phyloP scores from a whole-genome alignment of 2,888 invertebrate species.

The Nomada fucata region DNA sequence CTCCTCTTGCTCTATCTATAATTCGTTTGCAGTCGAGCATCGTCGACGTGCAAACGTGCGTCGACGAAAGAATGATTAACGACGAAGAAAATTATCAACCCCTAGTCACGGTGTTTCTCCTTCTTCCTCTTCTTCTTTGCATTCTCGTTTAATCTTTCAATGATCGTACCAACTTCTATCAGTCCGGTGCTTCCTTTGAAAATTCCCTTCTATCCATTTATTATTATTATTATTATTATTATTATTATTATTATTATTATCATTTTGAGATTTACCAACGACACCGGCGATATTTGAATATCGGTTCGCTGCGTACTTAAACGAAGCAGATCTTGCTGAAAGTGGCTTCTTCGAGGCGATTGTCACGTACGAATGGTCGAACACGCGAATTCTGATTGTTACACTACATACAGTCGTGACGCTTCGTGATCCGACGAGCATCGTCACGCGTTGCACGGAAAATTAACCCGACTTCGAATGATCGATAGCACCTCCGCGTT shows the following conservation, averaged over 20 bases:
- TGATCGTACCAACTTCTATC: background rate
- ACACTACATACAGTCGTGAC: background rate
- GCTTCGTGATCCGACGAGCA: background rate
- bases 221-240: too few species aligned
- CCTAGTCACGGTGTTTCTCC: background rate
- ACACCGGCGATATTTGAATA: background rate
- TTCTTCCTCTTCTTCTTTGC: background rate
- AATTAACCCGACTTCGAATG: background rate
- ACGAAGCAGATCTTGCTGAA: conserved; percentile 54
- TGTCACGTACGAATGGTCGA: background rate
- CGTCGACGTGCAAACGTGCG: background rate
- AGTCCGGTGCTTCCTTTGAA: too few species aligned
- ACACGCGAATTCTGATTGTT: background rate
- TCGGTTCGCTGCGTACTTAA: background rate
- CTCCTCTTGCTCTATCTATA: conserved; percentile 2
- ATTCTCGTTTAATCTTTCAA: background rate
- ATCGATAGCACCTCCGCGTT: background rate
- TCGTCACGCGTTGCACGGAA: background rate
- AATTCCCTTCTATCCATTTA: background rate
- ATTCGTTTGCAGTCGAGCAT: conserved; percentile 24
- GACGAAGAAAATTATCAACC: conserved; percentile 25
- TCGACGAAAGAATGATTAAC: conserved; percentile 41
- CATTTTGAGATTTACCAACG: conserved; percentile 1
- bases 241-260: too few species aligned
- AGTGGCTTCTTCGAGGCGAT: conserved; percentile 24